Base-by-base conservation (phyloP, 2,797 vertebrate species). In the Peromyscus nudipes region DNA sequence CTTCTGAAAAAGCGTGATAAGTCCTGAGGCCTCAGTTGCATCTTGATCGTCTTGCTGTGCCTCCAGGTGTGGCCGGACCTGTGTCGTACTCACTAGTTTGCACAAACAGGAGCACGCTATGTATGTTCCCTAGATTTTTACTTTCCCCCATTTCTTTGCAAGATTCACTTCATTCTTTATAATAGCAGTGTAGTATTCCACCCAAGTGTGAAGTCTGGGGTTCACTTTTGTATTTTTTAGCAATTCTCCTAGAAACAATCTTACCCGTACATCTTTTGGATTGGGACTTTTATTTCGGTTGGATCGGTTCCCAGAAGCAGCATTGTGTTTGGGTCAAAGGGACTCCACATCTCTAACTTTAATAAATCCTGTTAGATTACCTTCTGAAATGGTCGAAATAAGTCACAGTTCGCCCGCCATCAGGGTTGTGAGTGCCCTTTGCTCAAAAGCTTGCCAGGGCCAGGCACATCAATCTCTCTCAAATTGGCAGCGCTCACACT, bases 241-340 rank as follows among this genome's bases (percentile, higher is more conserved):
- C 49, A 94, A 60, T 86, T 89, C 34, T 65, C 37, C 62, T 83
- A 2, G 82, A 95, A 97, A 81, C 71, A 69, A 3, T 73, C 88
- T 85, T 91, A 17, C 76, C 84, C 81, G 77, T 90, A 90, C 55
- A 85, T 94, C 76, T 96, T 96, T 93, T 95, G 85, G 67, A 82
- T 80, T 84, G 27, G 84, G 77, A 64, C 40, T 96, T 96, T 96
- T 95, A 91, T 94, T 94, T 92, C 43, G 23, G 29, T 93, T 97
- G 97, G 97, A 95, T 79, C 21, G n/a, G 71, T 93, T 96, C 95
- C 97, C 95, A 96, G 97, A 97, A 97, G 87, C 83, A 75, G 84
- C 80, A 34, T 69, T 60, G 84, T 69, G 67, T 71, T 96, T 82
- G 81, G 95, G 96, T 97, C 95, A 95, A 77, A 97, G 77, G 76